phyloP scores from a whole-genome alignment of 2,888 invertebrate genomes.

The Sphaerophoria taeniata region DNA sequence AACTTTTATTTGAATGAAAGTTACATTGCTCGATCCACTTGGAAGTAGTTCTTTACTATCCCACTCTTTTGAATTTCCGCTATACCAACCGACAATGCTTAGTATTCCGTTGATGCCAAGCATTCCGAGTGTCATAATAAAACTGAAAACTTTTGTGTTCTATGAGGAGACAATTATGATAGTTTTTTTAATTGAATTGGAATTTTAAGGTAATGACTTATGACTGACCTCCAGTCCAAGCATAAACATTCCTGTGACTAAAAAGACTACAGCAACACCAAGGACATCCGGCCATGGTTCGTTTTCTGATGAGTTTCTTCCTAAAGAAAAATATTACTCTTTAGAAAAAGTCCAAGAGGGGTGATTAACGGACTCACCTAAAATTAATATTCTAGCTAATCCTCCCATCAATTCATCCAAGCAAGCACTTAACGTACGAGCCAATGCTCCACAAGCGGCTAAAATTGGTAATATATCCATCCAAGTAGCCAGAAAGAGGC shows the following conservation, averaged over 20 bases:
- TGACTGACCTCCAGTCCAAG: conserved; percentile 84
- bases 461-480: conserved; percentile 84
- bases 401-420: conserved; percentile 85
- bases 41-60: conserved; percentile 80
- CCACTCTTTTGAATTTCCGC: conserved; percentile 81
- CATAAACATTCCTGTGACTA: conserved; percentile 85
- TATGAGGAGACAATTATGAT: conserved; percentile 62
- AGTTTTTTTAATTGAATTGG: neutral
- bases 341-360: neutral
- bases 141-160: conserved; percentile 82
- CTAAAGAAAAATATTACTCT: conserved; percentile 75
- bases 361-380: conserved; percentile 79
- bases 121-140: conserved; percentile 82
- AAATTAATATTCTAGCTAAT: conserved; percentile 84
- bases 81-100: conserved; percentile 80
- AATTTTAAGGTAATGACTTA: conserved; percentile 75
- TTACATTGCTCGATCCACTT: conserved; percentile 81
- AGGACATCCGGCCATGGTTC: conserved; percentile 86
- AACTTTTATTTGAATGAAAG: conserved; percentile 56
- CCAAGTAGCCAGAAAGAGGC: conserved; percentile 84
- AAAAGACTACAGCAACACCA: conserved; percentile 84
- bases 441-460: conserved; percentile 84
- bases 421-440: conserved; percentile 85
- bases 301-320: conserved; percentile 82
- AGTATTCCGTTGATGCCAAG: conserved; percentile 81